These are phyloP conservation scores for Bufo bufo DNA, from an alignment of 2,113 vertebrate genomes.

Conservation along the genomic window DNA sequence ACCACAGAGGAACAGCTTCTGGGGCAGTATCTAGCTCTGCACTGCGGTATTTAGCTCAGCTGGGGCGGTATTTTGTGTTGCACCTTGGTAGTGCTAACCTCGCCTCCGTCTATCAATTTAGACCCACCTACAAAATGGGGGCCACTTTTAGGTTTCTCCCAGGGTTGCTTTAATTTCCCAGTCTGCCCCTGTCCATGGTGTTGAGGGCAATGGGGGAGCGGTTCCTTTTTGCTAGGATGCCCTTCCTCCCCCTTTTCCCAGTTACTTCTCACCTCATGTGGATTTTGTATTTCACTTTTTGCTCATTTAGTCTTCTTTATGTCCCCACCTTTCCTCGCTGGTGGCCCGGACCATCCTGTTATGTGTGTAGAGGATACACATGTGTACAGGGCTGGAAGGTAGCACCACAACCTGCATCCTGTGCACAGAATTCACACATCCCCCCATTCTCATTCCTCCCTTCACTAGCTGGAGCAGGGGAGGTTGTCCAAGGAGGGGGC, in stretches of 20 bases:
- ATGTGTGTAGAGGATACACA: neutral
- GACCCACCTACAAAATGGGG: no score
- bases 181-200: no score
- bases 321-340: neutral
- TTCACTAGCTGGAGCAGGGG: neutral
- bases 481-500: conserved; percentile 3
- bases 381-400: conserved; percentile 22
- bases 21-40: no score
- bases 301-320: neutral
- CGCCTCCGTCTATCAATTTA: no score
- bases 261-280: no score
- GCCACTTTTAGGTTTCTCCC: no score
- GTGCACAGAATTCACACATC: conserved; percentile 2
- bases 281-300: neutral
- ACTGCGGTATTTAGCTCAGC: no score
- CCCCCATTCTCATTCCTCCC: conserved; percentile 25
- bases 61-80: no score
- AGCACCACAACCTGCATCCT: neutral
- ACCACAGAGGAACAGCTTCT: no score
- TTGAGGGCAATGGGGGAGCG: no score
- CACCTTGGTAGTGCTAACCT: no score
- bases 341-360: conserved; percentile 7
- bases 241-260: neutral
- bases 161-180: no score
- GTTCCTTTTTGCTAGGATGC: neutral